Percentiles rank a stretch among this genome's conserved stretches.
phyloP scores from a whole-genome alignment of 2,797 vertebrate genomes.

The Notamacropus eugenii region DNA sequence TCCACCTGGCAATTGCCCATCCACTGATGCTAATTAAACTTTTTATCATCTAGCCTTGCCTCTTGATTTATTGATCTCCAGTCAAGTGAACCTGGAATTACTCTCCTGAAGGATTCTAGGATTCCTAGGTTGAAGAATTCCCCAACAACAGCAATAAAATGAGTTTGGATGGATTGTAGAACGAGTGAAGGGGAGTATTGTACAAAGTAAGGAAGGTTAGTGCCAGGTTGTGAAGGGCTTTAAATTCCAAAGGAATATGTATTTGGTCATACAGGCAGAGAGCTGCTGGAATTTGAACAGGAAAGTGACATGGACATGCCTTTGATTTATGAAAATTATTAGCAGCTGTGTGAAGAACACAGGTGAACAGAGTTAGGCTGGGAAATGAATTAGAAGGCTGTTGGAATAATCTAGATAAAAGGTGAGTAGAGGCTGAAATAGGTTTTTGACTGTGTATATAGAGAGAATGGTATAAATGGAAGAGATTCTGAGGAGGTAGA shows the following conservation, averaged over 20 bases:
- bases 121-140: not conserved
- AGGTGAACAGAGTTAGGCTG: not conserved
- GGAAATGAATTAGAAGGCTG: not conserved
- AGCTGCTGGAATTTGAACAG: not conserved
- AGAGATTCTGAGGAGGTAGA: not conserved
- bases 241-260: not conserved
- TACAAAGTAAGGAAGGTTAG: not conserved
- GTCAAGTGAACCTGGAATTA: not conserved
- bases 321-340: not conserved
- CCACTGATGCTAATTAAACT: not conserved
- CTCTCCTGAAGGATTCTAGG: not conserved
- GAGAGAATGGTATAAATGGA: not conserved
- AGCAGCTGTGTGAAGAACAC: not conserved
- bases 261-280: not conserved
- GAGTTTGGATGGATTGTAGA: not conserved
- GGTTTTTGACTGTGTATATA: not conserved
- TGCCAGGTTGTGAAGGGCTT: not conserved
- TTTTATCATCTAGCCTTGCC: not conserved
- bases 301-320: not conserved
- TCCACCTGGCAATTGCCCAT: not conserved
- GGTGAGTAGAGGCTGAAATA: not conserved
- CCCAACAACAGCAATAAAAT: not conserved
- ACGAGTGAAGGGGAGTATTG: not conserved
- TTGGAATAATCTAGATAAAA: not conserved
- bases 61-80: not conserved